Evolutionary conservation across 2,113 vertebrate genomes (phyloP).

Genomic region (Thalassarche chlororhynchos): DNA sequence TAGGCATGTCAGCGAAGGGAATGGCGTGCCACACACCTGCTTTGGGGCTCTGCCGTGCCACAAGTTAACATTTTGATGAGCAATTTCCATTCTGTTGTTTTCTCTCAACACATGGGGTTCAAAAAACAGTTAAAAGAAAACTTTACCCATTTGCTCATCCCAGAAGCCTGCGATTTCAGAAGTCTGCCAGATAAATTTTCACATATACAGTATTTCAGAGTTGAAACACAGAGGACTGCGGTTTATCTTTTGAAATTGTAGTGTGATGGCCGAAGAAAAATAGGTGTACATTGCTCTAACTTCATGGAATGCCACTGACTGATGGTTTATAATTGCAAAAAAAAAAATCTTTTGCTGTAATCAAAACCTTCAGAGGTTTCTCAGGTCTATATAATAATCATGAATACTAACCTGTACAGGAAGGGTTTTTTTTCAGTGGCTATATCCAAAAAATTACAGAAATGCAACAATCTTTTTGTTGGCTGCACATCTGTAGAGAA

Average conservation of each 20-base stretch:
- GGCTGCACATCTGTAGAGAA: background rate
- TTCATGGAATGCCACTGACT: slow-evolving; percentile 38
- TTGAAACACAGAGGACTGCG: slow-evolving; percentile 44
- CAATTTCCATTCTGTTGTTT: slow-evolving; percentile 87
- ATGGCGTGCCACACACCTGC: slow-evolving; percentile 76
- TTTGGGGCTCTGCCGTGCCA: slow-evolving; percentile 77
- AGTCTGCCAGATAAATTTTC: slow-evolving; percentile 78
- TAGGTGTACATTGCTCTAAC: slow-evolving; percentile 51
- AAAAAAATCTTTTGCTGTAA: slow-evolving; percentile 28
- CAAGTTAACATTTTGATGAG: slow-evolving; percentile 86
- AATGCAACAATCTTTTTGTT: background rate
- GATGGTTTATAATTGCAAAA: slow-evolving; percentile 47
- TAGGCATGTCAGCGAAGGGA: slow-evolving; percentile 58
- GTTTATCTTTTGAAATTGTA: slow-evolving; percentile 62
- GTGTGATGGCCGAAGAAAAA: slow-evolving; percentile 51
- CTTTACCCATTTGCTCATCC: slow-evolving; percentile 82
- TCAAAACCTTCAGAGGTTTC: slow-evolving; percentile 64
- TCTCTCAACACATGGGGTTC: slow-evolving; percentile 86
- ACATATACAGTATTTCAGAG: slow-evolving; percentile 61
- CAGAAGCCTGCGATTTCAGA: slow-evolving; percentile 75
- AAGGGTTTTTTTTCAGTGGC: background rate
- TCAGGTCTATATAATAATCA: slow-evolving; percentile 56
- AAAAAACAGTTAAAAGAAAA: slow-evolving; percentile 85
- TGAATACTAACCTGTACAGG: slow-evolving; percentile 40
- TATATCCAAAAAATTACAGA: background rate